Percentiles rank a stretch among this genome's conserved stretches.
Evolutionary conservation across 2,888 invertebrate species (phyloP).

Genomic region (Dasypolia templi): DNA sequence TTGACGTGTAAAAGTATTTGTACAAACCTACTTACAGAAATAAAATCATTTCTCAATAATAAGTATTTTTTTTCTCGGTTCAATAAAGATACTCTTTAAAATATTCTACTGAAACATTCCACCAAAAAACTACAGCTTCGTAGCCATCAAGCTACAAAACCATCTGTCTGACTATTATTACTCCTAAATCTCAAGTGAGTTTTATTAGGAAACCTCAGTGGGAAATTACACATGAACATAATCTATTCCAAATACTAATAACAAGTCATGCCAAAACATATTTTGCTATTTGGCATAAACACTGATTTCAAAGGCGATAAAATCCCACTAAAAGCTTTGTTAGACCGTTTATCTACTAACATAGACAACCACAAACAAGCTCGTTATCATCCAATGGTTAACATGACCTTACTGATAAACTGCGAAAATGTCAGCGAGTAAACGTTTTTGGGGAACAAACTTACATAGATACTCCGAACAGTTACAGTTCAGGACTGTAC

Average conservation of each 20-base stretch:
- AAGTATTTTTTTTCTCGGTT: too few species aligned
- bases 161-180: not conserved
- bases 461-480: too few species aligned
- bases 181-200: slow-evolving; percentile 31
- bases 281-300: slow-evolving; percentile 39
- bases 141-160: not conserved
- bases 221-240: slow-evolving; percentile 17
- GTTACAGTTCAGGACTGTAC: too few species aligned
- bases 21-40: too few species aligned
- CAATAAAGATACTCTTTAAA: not conserved
- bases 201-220: slow-evolving; percentile 19
- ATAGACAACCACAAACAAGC: not conserved
- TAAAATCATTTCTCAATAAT: too few species aligned
- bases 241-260: slow-evolving; percentile 35
- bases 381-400: not conserved
- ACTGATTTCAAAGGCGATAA: slow-evolving; percentile 40
- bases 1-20: too few species aligned
- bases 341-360: slow-evolving; percentile 8
- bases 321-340: slow-evolving; percentile 34
- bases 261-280: slow-evolving; percentile 36
- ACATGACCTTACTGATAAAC: not conserved
- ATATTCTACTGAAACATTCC: not conserved
- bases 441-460: not conserved
- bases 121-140: not conserved
- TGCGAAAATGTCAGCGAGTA: not conserved